Percentiles rank a stretch among this genome's conserved stretches.
Conservation (phyloP, 92 coral and sea anemone species). For the Phenganax stokvisi region DNA sequence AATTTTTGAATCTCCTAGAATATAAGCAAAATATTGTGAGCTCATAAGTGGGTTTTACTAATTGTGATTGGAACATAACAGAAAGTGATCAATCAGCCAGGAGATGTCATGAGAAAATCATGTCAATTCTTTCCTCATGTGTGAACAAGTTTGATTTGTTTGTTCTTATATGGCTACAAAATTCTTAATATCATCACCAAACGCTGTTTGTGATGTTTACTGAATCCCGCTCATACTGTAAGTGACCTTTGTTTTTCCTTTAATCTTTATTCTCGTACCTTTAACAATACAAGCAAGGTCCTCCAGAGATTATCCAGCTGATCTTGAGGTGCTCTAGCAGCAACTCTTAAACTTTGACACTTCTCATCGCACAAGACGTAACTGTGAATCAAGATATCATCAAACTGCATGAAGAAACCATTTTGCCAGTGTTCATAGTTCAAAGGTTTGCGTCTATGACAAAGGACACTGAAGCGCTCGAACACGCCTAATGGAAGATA, state of each 20-base stretch:
- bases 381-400: slow-evolving; percentile 45
- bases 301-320: slow-evolving; percentile 58
- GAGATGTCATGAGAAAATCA: too few relatives aligned
- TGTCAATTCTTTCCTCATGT: too few relatives aligned
- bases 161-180: neutral
- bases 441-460: slow-evolving; percentile 55
- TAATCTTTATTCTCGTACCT: slow-evolving; percentile 41
- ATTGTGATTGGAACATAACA: too few relatives aligned
- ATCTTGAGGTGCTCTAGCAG: slow-evolving; percentile 53
- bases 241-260: too few relatives aligned
- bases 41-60: too few relatives aligned
- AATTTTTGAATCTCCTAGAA: slow-evolving; percentile 66
- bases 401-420: slow-evolving; percentile 53
- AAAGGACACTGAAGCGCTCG: slow-evolving; percentile 76
- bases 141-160: neutral
- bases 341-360: slow-evolving; percentile 54
- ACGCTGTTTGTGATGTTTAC: too few relatives aligned
- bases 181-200: too few relatives aligned
- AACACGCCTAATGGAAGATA: slow-evolving; percentile 77
- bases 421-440: slow-evolving; percentile 62
- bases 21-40: neutral
- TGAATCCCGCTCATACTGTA: too few relatives aligned
- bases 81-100: too few relatives aligned
- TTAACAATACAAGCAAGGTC: slow-evolving; percentile 52
- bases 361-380: slow-evolving; percentile 38